Percentiles rank a stretch among this genome's conserved stretches.
Evolutionary conservation across 2,113 vertebrate species (phyloP).

Genomic region (Thamnophis sirtalis): DNA sequence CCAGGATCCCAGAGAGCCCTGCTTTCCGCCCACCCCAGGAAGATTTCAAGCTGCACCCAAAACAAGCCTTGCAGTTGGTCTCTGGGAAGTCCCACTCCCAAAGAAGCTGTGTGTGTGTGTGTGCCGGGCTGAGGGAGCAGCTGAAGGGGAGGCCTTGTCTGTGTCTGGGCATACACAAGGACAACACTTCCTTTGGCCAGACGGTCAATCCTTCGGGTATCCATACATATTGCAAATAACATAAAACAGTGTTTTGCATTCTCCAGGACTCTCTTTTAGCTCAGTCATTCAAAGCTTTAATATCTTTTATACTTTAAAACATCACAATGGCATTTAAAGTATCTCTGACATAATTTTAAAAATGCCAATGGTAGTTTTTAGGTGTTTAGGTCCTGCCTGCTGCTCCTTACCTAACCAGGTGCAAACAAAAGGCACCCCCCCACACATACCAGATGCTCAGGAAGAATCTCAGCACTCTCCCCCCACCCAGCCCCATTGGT

Average conservation of each 20-base stretch:
- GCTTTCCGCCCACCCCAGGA: not conserved
- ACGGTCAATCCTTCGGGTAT: not conserved
- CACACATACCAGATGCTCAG: not conserved
- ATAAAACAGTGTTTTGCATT: not conserved
- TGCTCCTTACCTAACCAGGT: not conserved
- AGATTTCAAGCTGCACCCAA: not conserved
- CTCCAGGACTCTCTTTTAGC: not conserved
- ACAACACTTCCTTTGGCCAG: not conserved
- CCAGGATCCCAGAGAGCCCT: not conserved
- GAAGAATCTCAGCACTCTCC: not conserved
- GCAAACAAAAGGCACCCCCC: not conserved
- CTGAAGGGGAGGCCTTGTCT: too few relatives aligned
- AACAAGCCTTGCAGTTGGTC: not conserved
- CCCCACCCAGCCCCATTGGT: fast-evolving
- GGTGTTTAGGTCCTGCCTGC: not conserved
- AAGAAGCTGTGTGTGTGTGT: too few relatives aligned
- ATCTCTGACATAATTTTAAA: not conserved
- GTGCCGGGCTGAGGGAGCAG: not conserved
- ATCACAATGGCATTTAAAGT: not conserved
- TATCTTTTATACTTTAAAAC: not conserved
- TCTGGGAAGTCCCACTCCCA: not conserved
- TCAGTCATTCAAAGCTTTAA: not conserved
- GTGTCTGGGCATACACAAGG: not conserved
- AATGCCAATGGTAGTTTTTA: not conserved
- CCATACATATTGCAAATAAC: not conserved